Evolutionary conservation across 2,888 invertebrate species (phyloP).

Genomic region (Hartigia nigra): DNA sequence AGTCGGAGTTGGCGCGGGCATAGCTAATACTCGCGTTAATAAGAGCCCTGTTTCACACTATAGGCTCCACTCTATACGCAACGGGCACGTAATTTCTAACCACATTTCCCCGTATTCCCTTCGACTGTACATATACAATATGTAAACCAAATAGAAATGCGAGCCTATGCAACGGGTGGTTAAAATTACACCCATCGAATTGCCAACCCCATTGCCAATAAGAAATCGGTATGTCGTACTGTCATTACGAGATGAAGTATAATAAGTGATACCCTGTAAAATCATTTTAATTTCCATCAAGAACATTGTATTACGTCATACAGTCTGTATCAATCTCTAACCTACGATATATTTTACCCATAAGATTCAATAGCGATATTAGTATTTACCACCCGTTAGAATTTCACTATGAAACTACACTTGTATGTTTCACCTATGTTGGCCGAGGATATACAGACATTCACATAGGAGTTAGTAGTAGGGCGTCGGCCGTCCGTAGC

Average conservation of each 20-base stretch:
- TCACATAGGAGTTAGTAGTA: constrained; percentile 16
- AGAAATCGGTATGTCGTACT: not conserved
- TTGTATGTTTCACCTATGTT: not conserved
- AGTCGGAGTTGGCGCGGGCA: constrained; percentile 42
- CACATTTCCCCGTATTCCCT: constrained; percentile 52
- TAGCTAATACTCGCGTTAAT: constrained; percentile 60
- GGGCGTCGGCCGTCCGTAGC: constrained; percentile 56
- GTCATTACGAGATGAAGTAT: not conserved
- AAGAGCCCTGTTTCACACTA: constrained; percentile 48
- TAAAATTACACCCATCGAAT: not conserved
- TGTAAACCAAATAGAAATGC: not conserved
- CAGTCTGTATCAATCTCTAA: not conserved
- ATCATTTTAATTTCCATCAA: too few relatives aligned
- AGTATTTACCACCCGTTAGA: constrained; percentile 41
- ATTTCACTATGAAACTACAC: constrained; percentile 36
- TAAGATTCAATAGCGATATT: not conserved
- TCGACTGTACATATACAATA: constrained; percentile 18
- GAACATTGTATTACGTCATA: not conserved
- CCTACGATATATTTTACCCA: not conserved
- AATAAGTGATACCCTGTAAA: too few relatives aligned
- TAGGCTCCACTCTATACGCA: constrained; percentile 39
- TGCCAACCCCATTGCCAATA: not conserved
- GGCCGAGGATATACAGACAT: not conserved
- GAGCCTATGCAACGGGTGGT: constrained; percentile 3
- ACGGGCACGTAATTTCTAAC: constrained; percentile 56